Percentiles rank a stretch among this genome's conserved stretches.
Conservation (phyloP, 2,113 vertebrate species). For the Hippocampus mohnikei region DNA sequence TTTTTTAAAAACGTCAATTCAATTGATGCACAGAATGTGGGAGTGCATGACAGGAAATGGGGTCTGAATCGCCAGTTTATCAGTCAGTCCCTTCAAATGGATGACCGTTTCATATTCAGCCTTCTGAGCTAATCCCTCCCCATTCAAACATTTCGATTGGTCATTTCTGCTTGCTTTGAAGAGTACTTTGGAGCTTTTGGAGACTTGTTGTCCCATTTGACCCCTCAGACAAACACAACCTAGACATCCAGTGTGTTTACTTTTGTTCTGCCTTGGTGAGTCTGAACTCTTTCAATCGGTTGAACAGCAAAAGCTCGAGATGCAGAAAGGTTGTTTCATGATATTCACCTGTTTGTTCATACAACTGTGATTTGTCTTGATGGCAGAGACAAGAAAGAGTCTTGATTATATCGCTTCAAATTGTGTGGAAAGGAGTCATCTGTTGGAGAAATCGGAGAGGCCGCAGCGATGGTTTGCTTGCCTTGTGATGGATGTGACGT, state of each 20-base stretch:
- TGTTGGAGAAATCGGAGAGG: constrained; percentile 13
- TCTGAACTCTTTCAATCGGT: neutral
- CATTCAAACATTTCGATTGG: constrained; percentile 79
- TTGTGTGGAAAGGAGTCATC: constrained; percentile 31
- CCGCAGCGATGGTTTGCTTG: constrained; percentile 31
- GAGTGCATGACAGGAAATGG: neutral
- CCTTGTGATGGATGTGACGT: constrained; percentile 64
- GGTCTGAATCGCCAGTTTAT: too few relatives aligned
- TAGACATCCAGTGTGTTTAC: neutral
- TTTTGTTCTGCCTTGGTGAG: neutral
- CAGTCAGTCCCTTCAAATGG: constrained; percentile 56
- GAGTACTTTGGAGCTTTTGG: neutral
- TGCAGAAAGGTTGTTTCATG: neutral
- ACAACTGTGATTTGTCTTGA: neutral
- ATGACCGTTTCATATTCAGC: constrained; percentile 57
- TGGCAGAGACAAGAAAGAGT: constrained; percentile 12
- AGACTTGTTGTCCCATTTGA: neutral
- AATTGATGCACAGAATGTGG: neutral
- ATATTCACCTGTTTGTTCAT: neutral
- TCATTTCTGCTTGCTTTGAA: constrained; percentile 30
- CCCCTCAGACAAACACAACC: neutral
- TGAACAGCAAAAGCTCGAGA: neutral
- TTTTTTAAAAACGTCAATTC: neutral
- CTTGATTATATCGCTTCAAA: constrained; percentile 29
- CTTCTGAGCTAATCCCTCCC: constrained; percentile 68